Percentiles rank a stretch among this genome's conserved stretches.
Evolutionary conservation across 1,140 invertebrate genomes (phyloP).

Genomic region (Theocolax elegans): DNA sequence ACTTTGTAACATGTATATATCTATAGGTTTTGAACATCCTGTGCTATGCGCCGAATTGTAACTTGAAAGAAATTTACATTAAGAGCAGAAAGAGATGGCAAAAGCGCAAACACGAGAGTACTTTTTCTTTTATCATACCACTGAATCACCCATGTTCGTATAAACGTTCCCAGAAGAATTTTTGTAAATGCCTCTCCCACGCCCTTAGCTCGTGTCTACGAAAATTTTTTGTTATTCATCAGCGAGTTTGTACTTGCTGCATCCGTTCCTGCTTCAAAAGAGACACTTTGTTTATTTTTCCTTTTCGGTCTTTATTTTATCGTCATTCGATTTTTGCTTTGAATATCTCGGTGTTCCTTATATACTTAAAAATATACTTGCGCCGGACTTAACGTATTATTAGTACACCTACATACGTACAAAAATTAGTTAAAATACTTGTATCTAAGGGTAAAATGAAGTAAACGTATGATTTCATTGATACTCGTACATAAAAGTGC

Average conservation of each 20-base stretch:
- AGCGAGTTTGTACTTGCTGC: background rate
- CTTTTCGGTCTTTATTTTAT: no score
- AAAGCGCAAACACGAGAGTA: conserved; percentile 31
- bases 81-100: no score
- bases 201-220: conserved; percentile 59
- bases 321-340: no score
- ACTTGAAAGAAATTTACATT: conserved; percentile 27
- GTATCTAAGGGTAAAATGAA: no score
- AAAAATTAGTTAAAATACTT: no score
- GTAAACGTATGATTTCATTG: no score
- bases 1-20: no score
- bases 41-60: conserved; percentile 10
- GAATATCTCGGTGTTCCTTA: no score
- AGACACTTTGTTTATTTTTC: background rate
- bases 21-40: conserved; percentile 26
- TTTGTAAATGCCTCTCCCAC: conserved; percentile 63
- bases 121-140: conserved; percentile 45
- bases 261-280: background rate
- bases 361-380: no score
- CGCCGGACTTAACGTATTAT: no score
- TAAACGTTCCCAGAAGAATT: conserved; percentile 54
- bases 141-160: conserved; percentile 52
- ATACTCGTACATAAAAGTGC: conserved; percentile 64
- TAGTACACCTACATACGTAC: no score
- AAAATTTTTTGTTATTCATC: conserved; percentile 39